Evolutionary conservation across 2,888 invertebrate genomes (phyloP).

Genomic region (Cabera pusaria): DNA sequence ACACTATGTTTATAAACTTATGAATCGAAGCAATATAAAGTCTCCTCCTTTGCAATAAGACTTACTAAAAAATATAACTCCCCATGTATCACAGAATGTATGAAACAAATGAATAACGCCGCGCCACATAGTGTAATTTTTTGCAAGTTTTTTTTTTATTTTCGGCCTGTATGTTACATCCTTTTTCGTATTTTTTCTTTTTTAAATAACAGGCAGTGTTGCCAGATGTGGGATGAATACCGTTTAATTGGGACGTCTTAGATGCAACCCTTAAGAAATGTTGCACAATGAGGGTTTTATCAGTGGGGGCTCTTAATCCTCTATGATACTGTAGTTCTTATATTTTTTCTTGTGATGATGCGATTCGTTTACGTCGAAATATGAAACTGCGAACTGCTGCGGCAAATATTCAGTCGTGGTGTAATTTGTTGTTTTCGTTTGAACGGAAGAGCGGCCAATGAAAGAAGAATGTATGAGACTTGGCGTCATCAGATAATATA

Average conservation of each 20-base stretch:
- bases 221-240: constrained; percentile 68
- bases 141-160: neutral
- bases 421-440: no score
- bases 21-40: no score
- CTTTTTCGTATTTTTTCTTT: neutral
- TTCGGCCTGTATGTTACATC: no score
- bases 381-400: neutral
- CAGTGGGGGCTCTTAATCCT: constrained; percentile 42
- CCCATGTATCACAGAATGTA: neutral
- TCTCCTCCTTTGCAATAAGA: constrained; percentile 1
- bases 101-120: neutral
- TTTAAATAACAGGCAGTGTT: constrained; percentile 19
- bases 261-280: constrained; percentile 43
- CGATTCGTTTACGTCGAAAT: constrained; percentile 3
- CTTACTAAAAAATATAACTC: neutral
- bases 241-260: constrained; percentile 67
- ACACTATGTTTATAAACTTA: no score
- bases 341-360: no score
- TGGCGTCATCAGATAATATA: no score
- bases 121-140: neutral
- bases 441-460: no score
- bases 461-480: no score
- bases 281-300: constrained; percentile 19
- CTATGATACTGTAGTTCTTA: constrained; percentile 16
- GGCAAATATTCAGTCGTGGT: no score